phyloP scores from a whole-genome alignment of 2,888 invertebrate genomes.

The Nemotelus nigrinus region DNA sequence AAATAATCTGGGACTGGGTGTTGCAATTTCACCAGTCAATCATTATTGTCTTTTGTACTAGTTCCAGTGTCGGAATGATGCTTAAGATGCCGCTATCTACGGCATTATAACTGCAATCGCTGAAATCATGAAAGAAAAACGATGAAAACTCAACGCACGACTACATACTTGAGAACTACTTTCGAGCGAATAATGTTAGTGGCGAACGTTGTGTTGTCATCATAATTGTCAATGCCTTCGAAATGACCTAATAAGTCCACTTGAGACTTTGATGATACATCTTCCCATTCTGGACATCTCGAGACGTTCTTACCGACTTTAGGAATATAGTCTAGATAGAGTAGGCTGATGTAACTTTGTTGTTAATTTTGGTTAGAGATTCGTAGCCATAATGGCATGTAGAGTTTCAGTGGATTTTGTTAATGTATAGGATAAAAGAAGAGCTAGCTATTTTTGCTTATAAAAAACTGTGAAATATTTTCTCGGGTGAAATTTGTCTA shows the following conservation, averaged over 20 bases:
- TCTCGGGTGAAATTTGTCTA: no score
- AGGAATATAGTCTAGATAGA: no score
- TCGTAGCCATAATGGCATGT: no score
- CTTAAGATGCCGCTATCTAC: no score
- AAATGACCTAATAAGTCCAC: conserved; percentile 20
- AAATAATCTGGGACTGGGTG: conserved; percentile 11
- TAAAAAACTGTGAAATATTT: no score
- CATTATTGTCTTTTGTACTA: conserved; percentile 5
- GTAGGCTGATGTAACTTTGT: background rate
- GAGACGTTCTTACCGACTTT: background rate
- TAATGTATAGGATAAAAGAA: no score
- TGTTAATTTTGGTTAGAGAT: no score
- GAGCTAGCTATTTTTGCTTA: no score
- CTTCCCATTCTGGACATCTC: background rate
- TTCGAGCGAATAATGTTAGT: background rate
- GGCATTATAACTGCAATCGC: no score
- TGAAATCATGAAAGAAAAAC: no score
- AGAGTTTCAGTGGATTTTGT: no score
- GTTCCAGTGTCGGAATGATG: background rate
- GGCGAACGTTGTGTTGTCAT: background rate
- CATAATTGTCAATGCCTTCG: background rate
- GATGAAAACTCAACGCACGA: no score
- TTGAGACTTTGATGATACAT: background rate
- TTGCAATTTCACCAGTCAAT: conserved; percentile 19
- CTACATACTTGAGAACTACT: background rate